phyloP scores from a whole-genome alignment of 2,113 vertebrate genomes.

The Vidua macroura region DNA sequence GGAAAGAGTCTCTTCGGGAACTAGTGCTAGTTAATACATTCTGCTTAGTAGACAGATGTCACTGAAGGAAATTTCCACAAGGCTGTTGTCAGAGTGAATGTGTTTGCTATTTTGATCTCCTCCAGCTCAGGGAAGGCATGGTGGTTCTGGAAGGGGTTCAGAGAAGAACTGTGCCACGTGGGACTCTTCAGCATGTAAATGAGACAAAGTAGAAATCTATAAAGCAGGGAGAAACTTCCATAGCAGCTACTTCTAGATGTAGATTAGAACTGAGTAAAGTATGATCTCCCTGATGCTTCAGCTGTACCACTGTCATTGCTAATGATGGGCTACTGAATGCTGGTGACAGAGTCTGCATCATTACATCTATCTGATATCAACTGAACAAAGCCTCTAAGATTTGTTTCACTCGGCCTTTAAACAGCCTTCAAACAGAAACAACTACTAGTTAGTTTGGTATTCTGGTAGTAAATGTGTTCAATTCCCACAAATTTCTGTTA shows the following conservation, averaged over 20 bases:
- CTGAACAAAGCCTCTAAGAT: background rate
- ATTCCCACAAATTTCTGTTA: background rate
- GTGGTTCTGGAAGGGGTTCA: background rate
- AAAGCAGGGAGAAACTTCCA: background rate
- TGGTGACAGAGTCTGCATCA: background rate
- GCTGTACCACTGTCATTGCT: background rate
- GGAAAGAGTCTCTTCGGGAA: background rate
- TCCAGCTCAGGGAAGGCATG: background rate
- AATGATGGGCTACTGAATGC: background rate
- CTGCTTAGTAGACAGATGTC: background rate
- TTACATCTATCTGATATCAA: background rate
- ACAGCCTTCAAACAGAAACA: background rate
- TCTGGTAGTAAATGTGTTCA: background rate
- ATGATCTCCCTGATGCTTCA: background rate
- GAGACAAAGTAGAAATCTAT: background rate
- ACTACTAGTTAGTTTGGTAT: background rate
- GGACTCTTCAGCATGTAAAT: background rate
- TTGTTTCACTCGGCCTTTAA: background rate
- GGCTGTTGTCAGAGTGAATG: background rate
- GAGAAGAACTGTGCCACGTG: background rate
- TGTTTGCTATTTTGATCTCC: background rate
- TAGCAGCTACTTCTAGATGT: background rate
- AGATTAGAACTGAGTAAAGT: background rate
- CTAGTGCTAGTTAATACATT: background rate
- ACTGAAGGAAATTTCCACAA: background rate